phyloP scores from a whole-genome alignment of 2,888 invertebrate genomes.

The Eurytoma adleriae region DNA sequence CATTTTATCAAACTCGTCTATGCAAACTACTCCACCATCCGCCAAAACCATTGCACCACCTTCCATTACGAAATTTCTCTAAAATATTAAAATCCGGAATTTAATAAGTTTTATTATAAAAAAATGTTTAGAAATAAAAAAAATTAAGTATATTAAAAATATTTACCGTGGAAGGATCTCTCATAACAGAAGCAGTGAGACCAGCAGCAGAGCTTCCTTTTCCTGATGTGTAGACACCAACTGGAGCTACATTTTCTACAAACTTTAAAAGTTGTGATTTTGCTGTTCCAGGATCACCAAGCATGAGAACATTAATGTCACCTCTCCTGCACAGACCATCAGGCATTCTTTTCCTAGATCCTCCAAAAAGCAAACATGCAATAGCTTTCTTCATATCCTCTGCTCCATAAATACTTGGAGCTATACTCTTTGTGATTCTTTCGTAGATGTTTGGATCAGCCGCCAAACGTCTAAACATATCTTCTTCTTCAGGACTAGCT shows the following conservation, averaged over 20 bases:
- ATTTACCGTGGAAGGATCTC: slow-evolving; percentile 93
- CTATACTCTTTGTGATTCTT: slow-evolving; percentile 91
- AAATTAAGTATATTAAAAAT: slow-evolving; percentile 18
- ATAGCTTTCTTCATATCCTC: slow-evolving; percentile 98
- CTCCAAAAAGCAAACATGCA: slow-evolving; percentile 95
- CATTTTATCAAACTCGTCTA: slow-evolving; percentile 99
- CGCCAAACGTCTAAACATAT: slow-evolving; percentile 89
- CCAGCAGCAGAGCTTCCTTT: slow-evolving; percentile 99
- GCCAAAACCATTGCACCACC: slow-evolving; percentile 99
- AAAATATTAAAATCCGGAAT: slow-evolving; percentile 32
- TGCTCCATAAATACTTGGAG: slow-evolving; percentile 97
- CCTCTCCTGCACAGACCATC: slow-evolving; percentile 97
- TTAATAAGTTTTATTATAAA: not conserved
- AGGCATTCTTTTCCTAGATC: slow-evolving; percentile 90
- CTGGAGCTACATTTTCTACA: slow-evolving; percentile 95
- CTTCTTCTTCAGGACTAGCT: slow-evolving; percentile 85
- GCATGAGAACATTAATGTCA: slow-evolving; percentile 95
- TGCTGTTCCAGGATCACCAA: slow-evolving; percentile 99
- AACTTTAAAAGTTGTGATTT: slow-evolving; percentile 98
- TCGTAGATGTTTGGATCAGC: slow-evolving; percentile 92
- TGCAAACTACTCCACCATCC: slow-evolving; percentile 99
- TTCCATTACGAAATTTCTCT: slow-evolving; percentile 98
- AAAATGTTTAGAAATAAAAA: not conserved
- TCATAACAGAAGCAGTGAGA: slow-evolving; percentile 96
- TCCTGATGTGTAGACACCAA: slow-evolving; percentile 98